A percentile compares a stretch with the other conserved stretches of the same genome.
phyloP scores from a whole-genome alignment of 2,113 vertebrate genomes.

The Forbesichthys papilliferus region DNA sequence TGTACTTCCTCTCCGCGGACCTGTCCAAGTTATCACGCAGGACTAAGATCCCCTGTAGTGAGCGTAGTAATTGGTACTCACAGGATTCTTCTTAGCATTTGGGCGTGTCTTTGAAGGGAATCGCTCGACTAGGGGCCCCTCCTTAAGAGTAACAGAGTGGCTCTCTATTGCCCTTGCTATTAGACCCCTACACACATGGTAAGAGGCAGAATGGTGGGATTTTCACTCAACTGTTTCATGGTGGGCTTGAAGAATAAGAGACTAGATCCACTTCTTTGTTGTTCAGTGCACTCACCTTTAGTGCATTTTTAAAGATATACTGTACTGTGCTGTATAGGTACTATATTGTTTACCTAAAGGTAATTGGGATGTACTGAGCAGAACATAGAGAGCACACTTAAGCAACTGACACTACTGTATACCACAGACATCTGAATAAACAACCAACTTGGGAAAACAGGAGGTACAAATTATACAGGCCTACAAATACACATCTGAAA shows the following conservation, averaged over 20 bases:
- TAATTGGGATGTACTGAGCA: too few relatives aligned
- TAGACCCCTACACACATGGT: constrained; percentile 2
- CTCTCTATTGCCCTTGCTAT: constrained; percentile 20
- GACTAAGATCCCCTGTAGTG: constrained; percentile 41
- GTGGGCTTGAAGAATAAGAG: neutral
- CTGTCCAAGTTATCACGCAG: constrained; percentile 22
- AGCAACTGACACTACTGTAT: too few relatives aligned
- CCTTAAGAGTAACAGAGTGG: constrained; percentile 15
- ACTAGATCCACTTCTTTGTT: neutral
- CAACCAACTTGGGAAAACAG: too few relatives aligned
- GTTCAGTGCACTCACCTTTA: too few relatives aligned
- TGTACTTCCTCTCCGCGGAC: constrained; percentile 13
- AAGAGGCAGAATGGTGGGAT: neutral
- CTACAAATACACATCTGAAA: too few relatives aligned
- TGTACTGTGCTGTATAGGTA: too few relatives aligned
- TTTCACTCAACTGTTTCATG: constrained; percentile 6
- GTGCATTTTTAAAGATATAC: too few relatives aligned
- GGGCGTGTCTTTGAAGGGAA: constrained; percentile 30
- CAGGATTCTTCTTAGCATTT: constrained; percentile 24
- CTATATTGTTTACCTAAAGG: too few relatives aligned
- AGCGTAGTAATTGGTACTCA: constrained; percentile 61
- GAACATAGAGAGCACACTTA: too few relatives aligned
- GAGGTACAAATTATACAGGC: too few relatives aligned
- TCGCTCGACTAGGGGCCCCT: constrained; percentile 19
- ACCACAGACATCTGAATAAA: too few relatives aligned